Percentiles rank a stretch among this genome's conserved stretches.
phyloP scores from a whole-genome alignment of 2,888 invertebrate species.

The Lochmaea crataegi region DNA sequence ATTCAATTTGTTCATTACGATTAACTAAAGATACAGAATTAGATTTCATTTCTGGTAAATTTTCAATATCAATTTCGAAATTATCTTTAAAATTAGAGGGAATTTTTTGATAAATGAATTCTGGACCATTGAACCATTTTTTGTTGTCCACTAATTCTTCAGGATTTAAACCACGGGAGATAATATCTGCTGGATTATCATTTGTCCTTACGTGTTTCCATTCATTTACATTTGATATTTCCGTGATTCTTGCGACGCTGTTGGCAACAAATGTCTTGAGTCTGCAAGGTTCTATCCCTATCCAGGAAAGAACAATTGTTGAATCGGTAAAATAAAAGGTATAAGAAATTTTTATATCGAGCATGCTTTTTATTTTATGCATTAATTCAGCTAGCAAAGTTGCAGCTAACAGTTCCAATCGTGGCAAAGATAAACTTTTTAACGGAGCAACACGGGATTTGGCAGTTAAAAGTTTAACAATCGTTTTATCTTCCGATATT shows the following conservation, averaged over 20 bases:
- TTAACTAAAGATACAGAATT: neutral
- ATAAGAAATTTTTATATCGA: neutral
- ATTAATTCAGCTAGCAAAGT: conserved; percentile 9
- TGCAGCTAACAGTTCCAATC: conserved; percentile 21
- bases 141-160: too few species aligned
- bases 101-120: too few species aligned
- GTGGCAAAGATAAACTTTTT: conserved; percentile 22
- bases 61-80: too few species aligned
- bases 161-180: conserved; percentile 36
- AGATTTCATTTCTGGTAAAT: neutral
- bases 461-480: conserved; percentile 11
- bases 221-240: conserved; percentile 20
- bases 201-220: conserved; percentile 41
- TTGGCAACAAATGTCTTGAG: conserved; percentile 46
- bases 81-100: too few species aligned
- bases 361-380: neutral
- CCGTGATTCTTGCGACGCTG: conserved; percentile 41
- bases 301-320: conserved; percentile 40
- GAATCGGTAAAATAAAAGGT: conserved; percentile 43
- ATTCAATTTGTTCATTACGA: neutral
- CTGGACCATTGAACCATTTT: too few species aligned
- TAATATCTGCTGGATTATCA: conserved; percentile 40
- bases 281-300: conserved; percentile 28
- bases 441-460: conserved; percentile 26
- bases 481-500: neutral